A percentile compares a stretch with the other conserved stretches of the same genome.
phyloP scores from a whole-genome alignment of 2,888 invertebrate species.

The Malthinus flaveolus region DNA sequence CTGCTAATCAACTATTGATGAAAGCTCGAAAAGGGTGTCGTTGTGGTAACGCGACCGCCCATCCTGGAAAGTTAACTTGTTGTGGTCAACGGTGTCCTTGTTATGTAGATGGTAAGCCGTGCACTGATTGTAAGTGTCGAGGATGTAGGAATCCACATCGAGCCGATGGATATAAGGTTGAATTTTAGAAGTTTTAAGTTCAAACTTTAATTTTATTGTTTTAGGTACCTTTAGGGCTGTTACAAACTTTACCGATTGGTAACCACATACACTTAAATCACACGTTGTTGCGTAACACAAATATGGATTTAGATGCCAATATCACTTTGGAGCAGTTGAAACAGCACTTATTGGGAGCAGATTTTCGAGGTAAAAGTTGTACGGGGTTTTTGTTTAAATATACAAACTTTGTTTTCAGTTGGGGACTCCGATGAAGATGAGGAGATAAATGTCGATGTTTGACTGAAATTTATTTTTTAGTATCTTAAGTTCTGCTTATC shows the following conservation, averaged over 20 bases:
- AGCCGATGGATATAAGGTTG: constrained; percentile 78
- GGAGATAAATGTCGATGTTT: constrained; percentile 48
- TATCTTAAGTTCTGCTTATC: too few species aligned
- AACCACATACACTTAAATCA: constrained; percentile 40
- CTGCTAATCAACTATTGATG: constrained; percentile 50
- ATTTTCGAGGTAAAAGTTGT: constrained; percentile 37
- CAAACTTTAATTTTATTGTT: not conserved
- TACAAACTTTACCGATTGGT: constrained; percentile 2
- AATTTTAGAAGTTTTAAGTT: not conserved
- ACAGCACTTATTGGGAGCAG: constrained; percentile 34
- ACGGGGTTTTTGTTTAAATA: constrained; percentile 53
- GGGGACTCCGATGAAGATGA: constrained; percentile 42
- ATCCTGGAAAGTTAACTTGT: constrained; percentile 88
- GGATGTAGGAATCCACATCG: constrained; percentile 92
- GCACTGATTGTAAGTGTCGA: constrained; percentile 87
- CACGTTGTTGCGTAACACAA: constrained; percentile 39
- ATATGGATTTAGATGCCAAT: constrained; percentile 40
- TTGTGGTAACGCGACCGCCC: constrained; percentile 88
- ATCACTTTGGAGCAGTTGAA: constrained; percentile 39
- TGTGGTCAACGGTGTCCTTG: constrained; percentile 94
- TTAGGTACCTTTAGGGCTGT: constrained; percentile 38
- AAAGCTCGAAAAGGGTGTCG: constrained; percentile 77
- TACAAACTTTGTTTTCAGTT: constrained; percentile 61
- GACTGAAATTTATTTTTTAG: constrained; percentile 31
- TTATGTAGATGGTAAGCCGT: constrained; percentile 88